Conservation (phyloP, 1,140 invertebrate species). For the Pseudomyrmex dendroicus region DNA sequence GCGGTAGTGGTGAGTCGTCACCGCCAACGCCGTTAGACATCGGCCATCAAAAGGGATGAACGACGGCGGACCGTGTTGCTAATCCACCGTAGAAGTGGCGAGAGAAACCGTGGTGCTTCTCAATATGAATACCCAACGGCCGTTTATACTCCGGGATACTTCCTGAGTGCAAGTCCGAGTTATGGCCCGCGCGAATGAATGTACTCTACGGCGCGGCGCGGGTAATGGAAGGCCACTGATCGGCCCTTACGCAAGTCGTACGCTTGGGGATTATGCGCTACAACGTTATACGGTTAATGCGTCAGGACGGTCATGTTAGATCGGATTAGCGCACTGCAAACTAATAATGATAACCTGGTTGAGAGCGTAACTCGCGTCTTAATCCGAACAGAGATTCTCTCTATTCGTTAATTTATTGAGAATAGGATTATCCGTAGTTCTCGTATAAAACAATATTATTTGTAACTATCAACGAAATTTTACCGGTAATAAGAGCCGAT, state of each 20-base stretch:
- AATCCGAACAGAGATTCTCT: neutral
- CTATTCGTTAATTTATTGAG: neutral
- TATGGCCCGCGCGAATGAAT: neutral
- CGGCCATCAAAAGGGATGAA: conserved; percentile 48
- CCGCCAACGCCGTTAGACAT: neutral
- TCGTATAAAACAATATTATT: too few species aligned
- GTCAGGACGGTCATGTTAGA: neutral
- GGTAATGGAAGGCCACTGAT: conserved; percentile 54
- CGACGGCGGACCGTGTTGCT: neutral
- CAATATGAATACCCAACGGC: conserved; percentile 68
- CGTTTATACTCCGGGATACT: conserved; percentile 17
- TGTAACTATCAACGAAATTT: too few species aligned
- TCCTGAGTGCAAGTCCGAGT: neutral
- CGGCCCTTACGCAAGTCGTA: conserved; percentile 5
- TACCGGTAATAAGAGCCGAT: too few species aligned
- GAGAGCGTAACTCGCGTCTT: neutral
- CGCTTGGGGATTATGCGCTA: conserved; percentile 46
- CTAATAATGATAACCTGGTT: conserved; percentile 38
- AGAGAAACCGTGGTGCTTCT: conserved; percentile 55
- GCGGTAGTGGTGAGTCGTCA: too few species aligned
- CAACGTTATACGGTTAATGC: conserved; percentile 45
- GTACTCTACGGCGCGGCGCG: neutral
- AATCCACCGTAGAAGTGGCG: conserved; percentile 44
- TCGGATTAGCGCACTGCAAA: conserved; percentile 22
- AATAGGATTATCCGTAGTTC: neutral